phyloP scores from a whole-genome alignment of 2,113 vertebrate species.

The Chionomys nivalis region DNA sequence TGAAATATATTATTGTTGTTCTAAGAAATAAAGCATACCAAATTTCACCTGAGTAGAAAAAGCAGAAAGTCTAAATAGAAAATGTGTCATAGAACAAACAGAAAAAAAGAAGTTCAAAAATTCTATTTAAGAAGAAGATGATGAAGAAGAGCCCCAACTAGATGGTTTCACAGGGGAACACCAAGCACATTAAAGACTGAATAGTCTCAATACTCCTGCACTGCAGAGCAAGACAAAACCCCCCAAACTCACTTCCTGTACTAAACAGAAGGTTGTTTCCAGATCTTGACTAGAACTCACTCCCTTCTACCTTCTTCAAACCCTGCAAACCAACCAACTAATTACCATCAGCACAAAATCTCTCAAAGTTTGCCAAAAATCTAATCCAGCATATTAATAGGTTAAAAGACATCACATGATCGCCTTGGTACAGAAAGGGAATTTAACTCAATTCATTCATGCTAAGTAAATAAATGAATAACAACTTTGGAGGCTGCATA shows the following conservation, averaged over 20 bases:
- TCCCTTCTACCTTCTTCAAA: not conserved
- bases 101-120: slow-evolving; percentile 29
- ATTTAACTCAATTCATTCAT: not conserved
- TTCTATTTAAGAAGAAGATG: not conserved
- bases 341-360: slow-evolving; percentile 14
- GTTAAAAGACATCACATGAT: slow-evolving; percentile 14
- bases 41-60: slow-evolving; percentile 59
- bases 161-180: not conserved
- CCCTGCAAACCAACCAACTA: not conserved
- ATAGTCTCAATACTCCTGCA: not conserved
- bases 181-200: slow-evolving; percentile 10
- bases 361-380: slow-evolving; percentile 51
- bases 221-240: slow-evolving; percentile 26
- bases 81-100: slow-evolving; percentile 8
- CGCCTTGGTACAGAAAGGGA: slow-evolving; percentile 37
- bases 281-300: slow-evolving; percentile 1
- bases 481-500: not conserved
- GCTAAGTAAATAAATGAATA: not conserved
- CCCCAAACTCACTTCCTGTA: not conserved
- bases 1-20: slow-evolving; percentile 37
- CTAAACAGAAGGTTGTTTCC: not conserved
- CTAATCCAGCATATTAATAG: slow-evolving; percentile 19
- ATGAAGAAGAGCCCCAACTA: not conserved
- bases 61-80: slow-evolving; percentile 47
- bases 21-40: slow-evolving; percentile 57